Percentiles rank a stretch among this genome's conserved stretches.
Evolutionary conservation across 2,888 invertebrate genomes (phyloP).

Genomic region (Agriotes lineatus): DNA sequence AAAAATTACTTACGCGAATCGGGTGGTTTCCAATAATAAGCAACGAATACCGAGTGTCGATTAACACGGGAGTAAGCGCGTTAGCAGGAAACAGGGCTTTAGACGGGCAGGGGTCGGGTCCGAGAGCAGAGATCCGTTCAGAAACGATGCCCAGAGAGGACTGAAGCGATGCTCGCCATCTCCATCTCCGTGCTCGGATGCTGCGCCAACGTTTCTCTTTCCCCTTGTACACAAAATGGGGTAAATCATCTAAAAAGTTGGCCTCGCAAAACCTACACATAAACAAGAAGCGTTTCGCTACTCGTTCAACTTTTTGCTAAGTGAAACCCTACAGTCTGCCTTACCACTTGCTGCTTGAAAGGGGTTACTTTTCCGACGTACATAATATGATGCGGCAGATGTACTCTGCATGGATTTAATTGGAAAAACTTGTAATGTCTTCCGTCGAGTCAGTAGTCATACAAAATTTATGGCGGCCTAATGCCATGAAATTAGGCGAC

Average conservation of each 20-base stretch:
- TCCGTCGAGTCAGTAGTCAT: no score
- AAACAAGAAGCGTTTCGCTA: constrained; percentile 20
- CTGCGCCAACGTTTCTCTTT: constrained; percentile 51
- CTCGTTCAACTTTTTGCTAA: constrained; percentile 23
- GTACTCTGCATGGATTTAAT: no score
- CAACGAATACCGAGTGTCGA: constrained; percentile 34
- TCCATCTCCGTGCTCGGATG: constrained; percentile 51
- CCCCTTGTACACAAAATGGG: constrained; percentile 34
- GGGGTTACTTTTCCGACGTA: not conserved
- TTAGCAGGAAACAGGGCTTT: constrained; percentile 54
- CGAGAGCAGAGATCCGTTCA: constrained; percentile 58
- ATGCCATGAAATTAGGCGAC: no score
- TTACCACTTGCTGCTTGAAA: not conserved
- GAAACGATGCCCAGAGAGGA: constrained; percentile 62
- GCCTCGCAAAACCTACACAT: constrained; percentile 33
- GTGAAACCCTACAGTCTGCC: not conserved
- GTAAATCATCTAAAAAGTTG: constrained; percentile 43
- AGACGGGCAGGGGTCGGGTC: constrained; percentile 61
- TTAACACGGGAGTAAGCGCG: constrained; percentile 42
- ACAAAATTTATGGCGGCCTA: no score
- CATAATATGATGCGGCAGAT: no score
- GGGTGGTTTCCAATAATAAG: constrained; percentile 38
- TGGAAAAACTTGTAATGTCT: no score
- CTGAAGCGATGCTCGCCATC: constrained; percentile 51
- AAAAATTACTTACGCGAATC: constrained; percentile 39